Conservation (phyloP, 2,888 invertebrate species). For the Drosophila merina region DNA sequence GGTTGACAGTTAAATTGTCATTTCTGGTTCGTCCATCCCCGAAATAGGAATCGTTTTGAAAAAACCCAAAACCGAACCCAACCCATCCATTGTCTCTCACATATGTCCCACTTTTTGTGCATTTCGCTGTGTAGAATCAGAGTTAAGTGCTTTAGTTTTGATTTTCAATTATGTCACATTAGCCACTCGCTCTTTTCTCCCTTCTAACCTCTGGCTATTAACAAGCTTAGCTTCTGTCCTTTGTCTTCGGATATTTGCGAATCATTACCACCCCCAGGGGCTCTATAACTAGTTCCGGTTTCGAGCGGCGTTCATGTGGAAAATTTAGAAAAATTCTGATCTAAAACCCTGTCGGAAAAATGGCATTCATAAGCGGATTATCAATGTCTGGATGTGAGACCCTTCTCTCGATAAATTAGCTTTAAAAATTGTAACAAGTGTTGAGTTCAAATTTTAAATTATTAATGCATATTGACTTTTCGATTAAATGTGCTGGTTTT, state of each 20-base stretch:
- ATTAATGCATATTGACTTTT: constrained; percentile 63
- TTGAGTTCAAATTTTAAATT: constrained; percentile 43
- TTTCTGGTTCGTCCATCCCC: constrained; percentile 41
- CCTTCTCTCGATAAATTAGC: constrained; percentile 61
- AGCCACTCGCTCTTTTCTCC: constrained; percentile 42
- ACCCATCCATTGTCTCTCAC: constrained; percentile 48
- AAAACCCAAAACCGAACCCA: neutral
- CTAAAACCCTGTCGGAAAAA: constrained; percentile 57
- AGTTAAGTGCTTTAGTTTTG: constrained; percentile 81
- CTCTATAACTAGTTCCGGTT: constrained; percentile 49
- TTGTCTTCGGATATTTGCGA: constrained; percentile 62
- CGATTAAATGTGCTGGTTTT: constrained; percentile 22
- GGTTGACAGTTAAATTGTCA: constrained; percentile 76
- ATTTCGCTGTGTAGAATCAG: constrained; percentile 60
- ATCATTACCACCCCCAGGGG: constrained; percentile 61
- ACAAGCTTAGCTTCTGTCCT: constrained; percentile 61
- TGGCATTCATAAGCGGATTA: constrained; percentile 75
- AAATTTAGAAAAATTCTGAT: constrained; percentile 63
- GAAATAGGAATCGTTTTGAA: constrained; percentile 4
- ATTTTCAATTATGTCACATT: constrained; percentile 81
- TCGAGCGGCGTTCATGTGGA: constrained; percentile 69
- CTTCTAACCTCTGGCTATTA: constrained; percentile 47
- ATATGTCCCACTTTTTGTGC: constrained; percentile 76
- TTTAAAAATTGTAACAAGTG: constrained; percentile 77
- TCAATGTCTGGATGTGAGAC: constrained; percentile 37